These are phyloP conservation scores for Branchinecta lindahli DNA, from an alignment of 1,140 invertebrate species.

Conservation along the genomic window DNA sequence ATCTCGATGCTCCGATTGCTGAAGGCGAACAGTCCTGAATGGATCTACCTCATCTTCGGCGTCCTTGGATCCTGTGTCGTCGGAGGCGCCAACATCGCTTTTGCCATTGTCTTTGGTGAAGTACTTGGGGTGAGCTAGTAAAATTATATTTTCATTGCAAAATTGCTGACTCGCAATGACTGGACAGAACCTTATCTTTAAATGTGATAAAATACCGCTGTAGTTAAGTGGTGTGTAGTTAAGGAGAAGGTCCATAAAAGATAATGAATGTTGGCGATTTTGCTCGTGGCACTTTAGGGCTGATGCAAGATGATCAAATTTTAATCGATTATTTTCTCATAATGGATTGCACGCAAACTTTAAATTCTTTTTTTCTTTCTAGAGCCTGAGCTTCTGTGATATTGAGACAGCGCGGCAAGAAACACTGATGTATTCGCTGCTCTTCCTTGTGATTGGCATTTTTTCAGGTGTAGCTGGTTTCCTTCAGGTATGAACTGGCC, in stretches of 20 bases:
- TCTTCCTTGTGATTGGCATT: conserved; percentile 48
- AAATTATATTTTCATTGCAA: background rate
- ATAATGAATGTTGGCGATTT: too few relatives aligned
- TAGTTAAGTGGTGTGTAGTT: conserved; percentile 16
- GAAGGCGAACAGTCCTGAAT: conserved; percentile 57
- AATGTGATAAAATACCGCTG: background rate
- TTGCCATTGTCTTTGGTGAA: conserved; percentile 69
- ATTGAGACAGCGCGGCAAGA: conserved; percentile 38
- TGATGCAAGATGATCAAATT: too few relatives aligned
- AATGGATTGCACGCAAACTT: too few relatives aligned
- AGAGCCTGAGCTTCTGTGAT: conserved; percentile 35
- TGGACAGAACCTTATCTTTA: background rate
- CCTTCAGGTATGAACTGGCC: conserved; percentile 35
- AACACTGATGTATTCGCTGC: conserved; percentile 46
- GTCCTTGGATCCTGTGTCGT: conserved; percentile 49
- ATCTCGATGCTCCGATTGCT: conserved; percentile 44
- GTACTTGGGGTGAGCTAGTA: conserved; percentile 50
- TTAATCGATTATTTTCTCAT: too few relatives aligned
- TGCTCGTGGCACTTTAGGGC: too few relatives aligned
- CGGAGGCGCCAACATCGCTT: conserved; percentile 57
- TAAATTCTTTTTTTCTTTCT: conserved; percentile 20
- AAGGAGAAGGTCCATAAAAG: too few relatives aligned
- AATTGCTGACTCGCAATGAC: conserved; percentile 1
- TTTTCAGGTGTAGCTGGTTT: conserved; percentile 45
- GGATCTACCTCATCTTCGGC: conserved; percentile 52